Evolutionary conservation across 64 coral and sea anemone genomes (phyloP), one percentile per base, ranked within the genome.

Genomic region (Astreopora myriophthalma): DNA sequence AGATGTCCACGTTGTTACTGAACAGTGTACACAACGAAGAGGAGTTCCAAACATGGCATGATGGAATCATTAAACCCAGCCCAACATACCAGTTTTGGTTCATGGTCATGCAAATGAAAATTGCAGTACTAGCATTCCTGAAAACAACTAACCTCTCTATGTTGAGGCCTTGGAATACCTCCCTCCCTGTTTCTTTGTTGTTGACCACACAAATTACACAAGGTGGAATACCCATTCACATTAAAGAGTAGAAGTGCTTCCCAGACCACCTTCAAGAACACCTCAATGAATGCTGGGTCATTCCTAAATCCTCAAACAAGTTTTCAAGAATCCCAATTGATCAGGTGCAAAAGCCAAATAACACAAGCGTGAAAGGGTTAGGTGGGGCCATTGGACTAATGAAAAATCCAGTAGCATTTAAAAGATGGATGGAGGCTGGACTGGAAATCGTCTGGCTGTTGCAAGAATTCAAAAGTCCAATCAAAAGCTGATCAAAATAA

Each of bases 191-290:
- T 82, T 89, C 36, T 88, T 86, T 48, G 71, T 73, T 8, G 30
- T 92, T 26, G 80, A 92, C 31, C 80, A 92, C 25, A 71, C 48
- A 0, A 94, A 94, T 33, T 94, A 89, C 34, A 28, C 51, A 9
- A 42, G 39, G 39, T 42, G 39, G 39, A n/a, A 5, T 42, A 42
- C 39, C 39, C 9, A 42, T 42, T 42, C 39, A 42, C 39, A 57
- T 57, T 14, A 57, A 17, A 57, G 51, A 57, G 8, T 11, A 11
- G 17, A 12, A 57, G 17, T 57, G 51, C 17, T 57, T 57, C 8
- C 51, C 51, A 57, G 51, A 17, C 11, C 51, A 10, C 51, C 7
- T 57, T 57, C 51, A 57, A 57, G 10, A 57, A 12, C 8, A 17
- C 51, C 51, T 19, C 51, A 57, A 12, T 3, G 17, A 57, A 57